Base-by-base conservation (phyloP, 2,888 invertebrate genomes). In the Octodonta nipae region DNA sequence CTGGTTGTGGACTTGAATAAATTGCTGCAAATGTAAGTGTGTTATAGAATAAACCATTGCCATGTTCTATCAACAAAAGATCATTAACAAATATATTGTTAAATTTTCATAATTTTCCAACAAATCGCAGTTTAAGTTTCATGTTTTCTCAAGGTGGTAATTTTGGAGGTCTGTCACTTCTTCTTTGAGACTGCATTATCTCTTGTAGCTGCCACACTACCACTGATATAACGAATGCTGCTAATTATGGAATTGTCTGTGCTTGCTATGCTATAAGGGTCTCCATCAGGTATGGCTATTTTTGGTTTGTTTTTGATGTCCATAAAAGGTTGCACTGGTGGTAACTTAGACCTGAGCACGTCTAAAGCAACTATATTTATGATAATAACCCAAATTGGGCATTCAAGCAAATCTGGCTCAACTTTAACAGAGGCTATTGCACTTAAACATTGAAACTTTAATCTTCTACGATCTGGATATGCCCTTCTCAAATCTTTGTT, bases 281-380 rank as follows among this genome's bases (percentile, higher is more conserved):
- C 89, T 60, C 91, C 91, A 55, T 91, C 89, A 3, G 88, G 87
- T 42, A 88, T 80, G 24, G 88, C 87, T 54, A 89, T 87, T 55
- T 87, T 77, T 28, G 88, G 88, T 45, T 88, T 72, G 66, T 88
- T 87, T 63, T 85, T 83, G 58, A 88, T 87, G 59, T 89, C 88
- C 67, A 85, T 71, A 32, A 83, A 77, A 63, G 83, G 78, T 73
- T 85, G 85, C 52, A 85, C 82, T 69, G 88, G 88, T 50, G 91
- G 89, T 58, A 91, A 67, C 66, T 87, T 87, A 38, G 87, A 84
- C 65, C 91, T 91, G 58, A 96, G 75, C 86, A 92, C 89, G 56
- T 95, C 92, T 73, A 96, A 78, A 50, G 96, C 96, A 45, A 91
- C 88, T 41, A 96, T 84, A 62, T 96, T 96, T 60, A 96, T 83